These are phyloP conservation scores for Paradisaea rubra DNA, from an alignment of 2,113 vertebrate genomes.

Conservation along the genomic window DNA sequence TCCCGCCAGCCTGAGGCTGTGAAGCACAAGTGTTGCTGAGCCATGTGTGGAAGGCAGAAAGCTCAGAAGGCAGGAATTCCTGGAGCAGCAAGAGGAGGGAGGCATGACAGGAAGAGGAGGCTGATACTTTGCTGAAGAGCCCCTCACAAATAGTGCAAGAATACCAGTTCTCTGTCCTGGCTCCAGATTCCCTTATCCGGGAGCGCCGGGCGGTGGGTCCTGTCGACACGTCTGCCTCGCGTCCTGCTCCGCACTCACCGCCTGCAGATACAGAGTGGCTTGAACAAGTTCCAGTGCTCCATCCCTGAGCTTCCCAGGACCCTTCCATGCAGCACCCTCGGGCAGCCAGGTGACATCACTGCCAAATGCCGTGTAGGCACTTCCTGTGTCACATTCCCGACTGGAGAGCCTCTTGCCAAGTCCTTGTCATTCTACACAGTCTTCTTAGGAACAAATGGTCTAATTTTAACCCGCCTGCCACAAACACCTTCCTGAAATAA, in stretches of 20 bases:
- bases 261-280: constrained; percentile 5
- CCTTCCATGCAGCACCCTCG: accelerated
- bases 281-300: constrained; percentile 27
- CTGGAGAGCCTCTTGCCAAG: constrained; percentile 66
- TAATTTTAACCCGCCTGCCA: constrained; percentile 71
- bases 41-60: not conserved
- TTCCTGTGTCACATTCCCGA: constrained; percentile 69
- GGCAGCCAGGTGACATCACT: constrained; percentile 60
- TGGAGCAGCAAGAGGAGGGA: not conserved
- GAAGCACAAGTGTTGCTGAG: not conserved
- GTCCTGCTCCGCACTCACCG: not conserved
- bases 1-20: not conserved
- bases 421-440: constrained; percentile 24
- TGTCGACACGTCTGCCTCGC: not conserved
- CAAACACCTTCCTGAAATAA: constrained; percentile 74
- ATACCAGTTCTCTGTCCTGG: not conserved
- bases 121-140: not conserved
- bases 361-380: not conserved
- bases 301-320: not conserved
- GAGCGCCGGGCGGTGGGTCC: not conserved
- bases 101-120: constrained; percentile 15
- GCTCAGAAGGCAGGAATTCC: not conserved
- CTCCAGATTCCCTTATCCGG: constrained; percentile 18
- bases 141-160: not conserved
- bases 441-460: constrained; percentile 69